Conservation (phyloP, 2,113 vertebrate species). For the Alligator mississippiensis region DNA sequence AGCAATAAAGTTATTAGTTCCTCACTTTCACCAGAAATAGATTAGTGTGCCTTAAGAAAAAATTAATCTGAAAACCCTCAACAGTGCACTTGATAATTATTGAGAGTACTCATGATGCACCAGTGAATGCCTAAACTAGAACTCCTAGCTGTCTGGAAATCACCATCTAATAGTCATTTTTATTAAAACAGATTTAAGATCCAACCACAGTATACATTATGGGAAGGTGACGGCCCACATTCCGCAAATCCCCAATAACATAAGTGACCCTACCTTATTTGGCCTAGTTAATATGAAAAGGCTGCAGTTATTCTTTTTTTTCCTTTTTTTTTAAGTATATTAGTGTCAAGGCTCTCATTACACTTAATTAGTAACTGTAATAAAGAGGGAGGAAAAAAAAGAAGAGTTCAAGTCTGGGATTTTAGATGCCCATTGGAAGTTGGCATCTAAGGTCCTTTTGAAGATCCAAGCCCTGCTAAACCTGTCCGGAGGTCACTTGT, state of each 20-base stretch:
- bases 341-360: neutral
- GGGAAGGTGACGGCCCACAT: neutral
- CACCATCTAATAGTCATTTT: neutral
- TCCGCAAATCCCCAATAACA: neutral
- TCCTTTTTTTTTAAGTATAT: fast-evolving
- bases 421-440: neutral
- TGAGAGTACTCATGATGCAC: neutral
- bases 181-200: neutral
- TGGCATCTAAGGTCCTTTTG: neutral
- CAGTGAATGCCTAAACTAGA: neutral
- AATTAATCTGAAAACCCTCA: neutral
- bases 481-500: neutral
- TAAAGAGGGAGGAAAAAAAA: neutral
- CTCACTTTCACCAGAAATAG: neutral
- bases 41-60: neutral
- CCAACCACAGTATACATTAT: fast-evolving
- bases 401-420: neutral
- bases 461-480: neutral
- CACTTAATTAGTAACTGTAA: fast-evolving
- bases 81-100: neutral
- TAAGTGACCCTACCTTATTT: neutral
- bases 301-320: neutral
- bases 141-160: neutral
- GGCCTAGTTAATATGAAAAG: constrained; percentile 40
- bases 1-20: neutral